These are phyloP conservation scores for Capitulum mitella DNA, from an alignment of 2,888 invertebrate genomes.

Conservation along the genomic window DNA sequence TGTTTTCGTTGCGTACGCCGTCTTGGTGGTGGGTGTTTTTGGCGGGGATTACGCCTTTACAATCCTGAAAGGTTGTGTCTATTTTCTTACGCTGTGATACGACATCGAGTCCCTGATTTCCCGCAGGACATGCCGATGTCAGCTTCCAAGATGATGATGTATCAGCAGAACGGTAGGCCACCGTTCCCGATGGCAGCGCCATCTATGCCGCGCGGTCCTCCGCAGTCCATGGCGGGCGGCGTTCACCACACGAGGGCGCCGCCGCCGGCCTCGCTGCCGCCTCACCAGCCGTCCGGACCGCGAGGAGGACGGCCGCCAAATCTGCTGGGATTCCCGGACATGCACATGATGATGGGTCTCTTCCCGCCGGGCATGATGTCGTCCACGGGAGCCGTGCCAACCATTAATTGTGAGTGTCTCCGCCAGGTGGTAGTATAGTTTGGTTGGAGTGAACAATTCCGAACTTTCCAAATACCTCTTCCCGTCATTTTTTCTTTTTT, in stretches of 20 bases:
- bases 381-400: background rate
- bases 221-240: background rate
- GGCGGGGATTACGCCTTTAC: too few species aligned
- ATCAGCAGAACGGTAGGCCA: background rate
- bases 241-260: too few species aligned
- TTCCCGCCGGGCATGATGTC: background rate
- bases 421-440: background rate
- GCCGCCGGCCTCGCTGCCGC: too few species aligned
- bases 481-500: too few species aligned
- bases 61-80: too few species aligned
- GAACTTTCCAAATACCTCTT: too few species aligned
- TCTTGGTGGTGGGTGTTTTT: too few species aligned
- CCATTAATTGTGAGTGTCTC: background rate
- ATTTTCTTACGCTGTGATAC: too few species aligned
- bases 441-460: too few species aligned
- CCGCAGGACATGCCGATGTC: background rate
- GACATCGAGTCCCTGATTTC: too few species aligned
- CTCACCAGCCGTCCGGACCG: background rate
- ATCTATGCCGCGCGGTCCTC: background rate
- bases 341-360: constrained; percentile 5
- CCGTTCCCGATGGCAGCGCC: background rate
- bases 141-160: background rate
- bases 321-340: background rate
- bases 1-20: too few species aligned
- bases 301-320: background rate